These are phyloP conservation scores for Philhelius pedissequus DNA, from an alignment of 2,888 invertebrate species.

Conservation along the genomic window DNA sequence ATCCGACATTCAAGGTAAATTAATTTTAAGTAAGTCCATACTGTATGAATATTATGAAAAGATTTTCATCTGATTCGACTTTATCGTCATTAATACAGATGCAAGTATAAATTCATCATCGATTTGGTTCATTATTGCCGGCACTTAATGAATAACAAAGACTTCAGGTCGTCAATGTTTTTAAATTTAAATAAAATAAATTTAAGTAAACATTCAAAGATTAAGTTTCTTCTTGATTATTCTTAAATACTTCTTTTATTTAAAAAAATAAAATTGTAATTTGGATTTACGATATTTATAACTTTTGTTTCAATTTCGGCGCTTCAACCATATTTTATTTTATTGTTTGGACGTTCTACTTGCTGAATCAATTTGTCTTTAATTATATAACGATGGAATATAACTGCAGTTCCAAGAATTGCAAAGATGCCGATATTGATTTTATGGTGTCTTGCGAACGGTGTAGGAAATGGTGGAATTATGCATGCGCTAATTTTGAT, in stretches of 20 bases:
- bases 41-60: too few species aligned
- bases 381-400: background rate
- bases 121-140: too few species aligned
- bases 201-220: too few species aligned
- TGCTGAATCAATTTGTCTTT: background rate
- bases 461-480: slow-evolving; percentile 30
- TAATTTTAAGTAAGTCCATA: too few species aligned
- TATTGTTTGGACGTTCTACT: background rate
- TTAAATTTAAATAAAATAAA: too few species aligned
- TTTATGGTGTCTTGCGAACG: background rate
- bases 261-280: background rate
- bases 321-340: slow-evolving; percentile 14
- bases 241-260: background rate
- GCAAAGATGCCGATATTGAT: background rate
- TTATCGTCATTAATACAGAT: too few species aligned
- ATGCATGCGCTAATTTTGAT: slow-evolving; percentile 22
- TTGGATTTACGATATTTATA: background rate
- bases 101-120: too few species aligned
- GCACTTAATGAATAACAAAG: too few species aligned
- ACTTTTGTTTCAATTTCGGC: background rate
- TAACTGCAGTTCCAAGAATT: background rate
- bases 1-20: too few species aligned
- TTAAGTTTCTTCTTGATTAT: too few species aligned
- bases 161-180: too few species aligned
- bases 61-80: too few species aligned